Evolutionary conservation across 2,797 vertebrate genomes (phyloP), one percentile per base, ranked within the genome.

Genomic region (Oceanodroma leucorhoa): DNA sequence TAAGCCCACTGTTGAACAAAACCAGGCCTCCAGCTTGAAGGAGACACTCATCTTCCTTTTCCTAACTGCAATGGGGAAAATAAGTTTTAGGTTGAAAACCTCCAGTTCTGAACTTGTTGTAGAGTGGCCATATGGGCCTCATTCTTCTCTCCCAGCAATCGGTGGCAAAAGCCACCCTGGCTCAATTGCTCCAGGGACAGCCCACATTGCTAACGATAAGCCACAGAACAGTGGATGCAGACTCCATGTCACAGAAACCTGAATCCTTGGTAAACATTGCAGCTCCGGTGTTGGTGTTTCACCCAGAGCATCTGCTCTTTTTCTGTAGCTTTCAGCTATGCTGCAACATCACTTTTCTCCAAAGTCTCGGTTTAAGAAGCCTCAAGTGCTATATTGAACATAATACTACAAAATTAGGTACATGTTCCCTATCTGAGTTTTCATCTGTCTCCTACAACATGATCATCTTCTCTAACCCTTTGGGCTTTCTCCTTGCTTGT

Each of bases 1-100:
- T 96, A 97, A 97, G 89, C 27, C 87, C 41, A 77, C 80, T 79
- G 66, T 90, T 95, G 87, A 97, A 93, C 38, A 94, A 97, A 95
- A 95, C 62, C 46, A 96, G 92, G 65, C 46, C 69, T 81, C 50
- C 73, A 92, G 83, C 76, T 94, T 71, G 87, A 87, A 81, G 50
- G 50, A 53, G 30, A 76, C 36, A 84, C 45, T 75, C 64, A 87
- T 82, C 79, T 76, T 84, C 94, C 77, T 97, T 94, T 76, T 71
- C 58, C 40, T 55, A 90, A 77, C 3, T 67, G 54, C 45, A 51
- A 94, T 46, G 54, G 32, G 6, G 65, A 71, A 85, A 89, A 60
- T 12, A 67, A 41, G 10, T n/a, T 87, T 51, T 34, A 73, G 38
- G 27, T 23, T 69, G 36, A 94, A 95, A 84, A 75, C 6, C 34